A percentile compares a stretch with the other conserved stretches of the same genome.
These are phyloP conservation scores for Archivesica marissinica DNA, from an alignment of 1,140 invertebrate species.

Conservation along the genomic window DNA sequence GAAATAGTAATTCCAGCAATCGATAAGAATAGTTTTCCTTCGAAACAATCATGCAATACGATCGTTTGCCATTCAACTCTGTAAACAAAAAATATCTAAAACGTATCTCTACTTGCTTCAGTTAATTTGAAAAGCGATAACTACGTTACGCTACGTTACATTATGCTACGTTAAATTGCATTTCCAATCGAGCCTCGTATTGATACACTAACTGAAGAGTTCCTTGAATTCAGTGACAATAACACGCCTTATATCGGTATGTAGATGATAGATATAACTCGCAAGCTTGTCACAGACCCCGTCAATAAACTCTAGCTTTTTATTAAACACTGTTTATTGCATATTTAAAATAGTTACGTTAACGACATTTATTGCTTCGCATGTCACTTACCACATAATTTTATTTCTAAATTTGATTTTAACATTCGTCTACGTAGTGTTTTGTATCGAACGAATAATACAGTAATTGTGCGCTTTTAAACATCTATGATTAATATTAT, in stretches of 20 bases:
- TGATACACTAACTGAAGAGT: not conserved
- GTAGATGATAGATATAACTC: not conserved
- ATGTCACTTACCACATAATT: not conserved
- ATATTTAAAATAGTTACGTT: slow-evolving; percentile 3
- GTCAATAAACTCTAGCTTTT: not conserved
- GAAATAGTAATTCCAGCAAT: too few relatives aligned
- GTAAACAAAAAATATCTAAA: not conserved
- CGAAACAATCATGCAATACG: not conserved
- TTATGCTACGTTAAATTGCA: not conserved
- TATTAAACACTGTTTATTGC: slow-evolving; percentile 26
- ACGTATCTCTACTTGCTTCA: too few relatives aligned
- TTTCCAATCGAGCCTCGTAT: too few relatives aligned
- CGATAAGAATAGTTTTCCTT: too few relatives aligned
- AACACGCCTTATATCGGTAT: not conserved
- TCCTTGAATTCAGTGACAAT: not conserved
- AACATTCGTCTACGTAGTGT: slow-evolving; percentile 32
- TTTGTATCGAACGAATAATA: slow-evolving; percentile 10
- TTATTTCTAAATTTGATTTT: slow-evolving; percentile 29
- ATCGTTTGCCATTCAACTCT: not conserved
- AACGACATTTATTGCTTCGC: not conserved
- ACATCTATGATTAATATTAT: not conserved
- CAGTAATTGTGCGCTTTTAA: not conserved
- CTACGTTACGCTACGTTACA: not conserved
- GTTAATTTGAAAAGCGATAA: not conserved
- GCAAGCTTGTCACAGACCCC: not conserved